Evolutionary conservation across 2,888 invertebrate species (phyloP), one percentile per base, ranked within the genome.

Genomic region (Nomada goodeniana): DNA sequence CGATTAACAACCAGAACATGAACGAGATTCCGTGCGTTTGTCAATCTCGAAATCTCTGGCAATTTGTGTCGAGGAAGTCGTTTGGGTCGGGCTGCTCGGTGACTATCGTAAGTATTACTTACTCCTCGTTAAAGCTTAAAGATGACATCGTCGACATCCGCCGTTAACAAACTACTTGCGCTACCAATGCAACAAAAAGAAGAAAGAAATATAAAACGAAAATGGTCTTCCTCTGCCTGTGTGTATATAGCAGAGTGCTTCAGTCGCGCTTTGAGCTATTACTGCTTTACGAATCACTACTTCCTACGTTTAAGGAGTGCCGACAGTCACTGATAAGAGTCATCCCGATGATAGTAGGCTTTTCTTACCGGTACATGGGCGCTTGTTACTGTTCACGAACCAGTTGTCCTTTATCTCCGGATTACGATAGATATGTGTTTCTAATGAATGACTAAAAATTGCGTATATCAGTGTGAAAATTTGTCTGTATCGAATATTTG

Each of bases 261-360:
- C 73, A 64, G 59, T 53, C 64, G 63, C 77, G 77, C 81, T 85
- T 81, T 76, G 36, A 68, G 44, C 78, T 57, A 76, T 82, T 85
- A 86, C 81, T 80, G 69, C 71, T 74, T 82, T 80, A 84, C 75
- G n/a, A 60, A 50, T 80, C 81, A 60, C 76, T 72, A 44, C 67
- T 65, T 36, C 60, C 59, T 79, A 70, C 72, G n/a, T 80, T 85
- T 85, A 82, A 84, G 80, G 77, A 69, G 18, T 57, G 70, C 50
- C 72, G 64, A 70, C 85, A 72, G 68, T 63, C 75, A 53, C 74
- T 76, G 89, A 88, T 89, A 89, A 88, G 82, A 82, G 76, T 36
- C 67, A 61, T 69, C 69, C 64, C 71, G 60, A 55, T 47, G 84
- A 89, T 89, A 85, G 79, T 59, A 53, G 26, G 26, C 53, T 82